phyloP scores from a whole-genome alignment of 2,113 vertebrate species.

The Anoura caudifer region DNA sequence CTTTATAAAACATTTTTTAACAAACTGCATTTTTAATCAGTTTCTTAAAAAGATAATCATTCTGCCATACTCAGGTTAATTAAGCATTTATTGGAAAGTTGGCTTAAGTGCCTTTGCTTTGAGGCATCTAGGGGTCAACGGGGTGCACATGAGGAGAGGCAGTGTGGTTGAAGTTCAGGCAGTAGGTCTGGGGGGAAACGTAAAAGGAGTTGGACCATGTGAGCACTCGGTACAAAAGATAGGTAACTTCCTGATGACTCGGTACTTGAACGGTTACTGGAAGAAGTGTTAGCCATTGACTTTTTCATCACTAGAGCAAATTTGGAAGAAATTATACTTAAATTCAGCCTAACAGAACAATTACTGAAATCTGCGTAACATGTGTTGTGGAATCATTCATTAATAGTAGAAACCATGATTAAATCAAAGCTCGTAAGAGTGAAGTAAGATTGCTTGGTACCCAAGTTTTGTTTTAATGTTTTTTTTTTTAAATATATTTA shows the following conservation, averaged over 20 bases:
- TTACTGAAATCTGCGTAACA: neutral
- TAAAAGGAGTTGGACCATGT: neutral
- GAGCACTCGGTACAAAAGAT: slow-evolving; percentile 37
- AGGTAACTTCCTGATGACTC: neutral
- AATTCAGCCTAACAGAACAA: slow-evolving; percentile 1
- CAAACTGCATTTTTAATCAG: neutral
- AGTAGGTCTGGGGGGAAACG: neutral
- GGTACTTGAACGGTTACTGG: neutral
- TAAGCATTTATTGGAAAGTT: neutral
- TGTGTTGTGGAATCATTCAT: neutral
- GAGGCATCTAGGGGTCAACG: neutral
- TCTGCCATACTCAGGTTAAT: neutral
- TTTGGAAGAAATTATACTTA: slow-evolving; percentile 14
- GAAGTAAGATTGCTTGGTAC: neutral
- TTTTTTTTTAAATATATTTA: too few species aligned
- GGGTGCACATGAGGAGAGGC: neutral
- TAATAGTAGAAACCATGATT: neutral
- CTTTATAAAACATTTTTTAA: slow-evolving; percentile 3
- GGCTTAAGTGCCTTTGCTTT: neutral
- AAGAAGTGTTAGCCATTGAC: neutral
- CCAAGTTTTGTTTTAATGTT: neutral
- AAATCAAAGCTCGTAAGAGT: neutral
- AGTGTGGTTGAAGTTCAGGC: neutral
- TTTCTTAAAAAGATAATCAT: neutral
- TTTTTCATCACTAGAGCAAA: neutral